Evolutionary conservation across 2,797 vertebrate species (phyloP), one percentile per base, ranked within the genome.

Genomic region (Chrysolophus pictus): DNA sequence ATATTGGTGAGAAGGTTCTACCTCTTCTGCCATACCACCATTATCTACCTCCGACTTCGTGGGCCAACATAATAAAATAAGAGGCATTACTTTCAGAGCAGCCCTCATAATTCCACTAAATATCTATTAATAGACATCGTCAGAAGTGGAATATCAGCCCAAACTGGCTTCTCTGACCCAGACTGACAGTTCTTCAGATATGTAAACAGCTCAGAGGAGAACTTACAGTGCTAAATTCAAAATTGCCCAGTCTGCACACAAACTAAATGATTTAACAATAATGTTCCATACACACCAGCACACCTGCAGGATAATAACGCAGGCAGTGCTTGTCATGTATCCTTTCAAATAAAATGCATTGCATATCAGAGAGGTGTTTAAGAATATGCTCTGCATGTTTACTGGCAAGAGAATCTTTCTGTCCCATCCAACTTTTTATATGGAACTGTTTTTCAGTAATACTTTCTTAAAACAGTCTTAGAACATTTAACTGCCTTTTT

Each of bases 351-450:
- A 77, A 91, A 87, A 70, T 26, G 9, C 17, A 78, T 4, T 55
- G 16, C 2, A 10, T 70, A 28, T 82, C 68, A 68, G 41, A 64
- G 89, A 89, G 26, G 3, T 83, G 35, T 89, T 87, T 63, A 58
- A 91, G 59, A 69, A 80, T 62, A 59, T 92, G 37, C 28, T 92
- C n/a, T 89, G 46, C 18, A 21, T 80, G 42, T 87, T 90, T 90
- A 80, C 41, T 65, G 26, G 9, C 29, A 69, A 83, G 46, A 63
- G n/a, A 67, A 56, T 75, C 4, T 72, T 83, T 91, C 65, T 77
- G 31, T 65, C 84, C 63, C 46, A 67, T 78, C 55, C 65, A 69
- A 35, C 41, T 31, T 17, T 93, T 85, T 59, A 55, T 68, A 62
- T 53, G 14, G 31, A 80, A 44, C 14, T 1, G 15, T 53, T 92